Evolutionary conservation across 2,797 vertebrate genomes (phyloP), one percentile per base, ranked within the genome.

Genomic region (Eulemur albifrons): DNA sequence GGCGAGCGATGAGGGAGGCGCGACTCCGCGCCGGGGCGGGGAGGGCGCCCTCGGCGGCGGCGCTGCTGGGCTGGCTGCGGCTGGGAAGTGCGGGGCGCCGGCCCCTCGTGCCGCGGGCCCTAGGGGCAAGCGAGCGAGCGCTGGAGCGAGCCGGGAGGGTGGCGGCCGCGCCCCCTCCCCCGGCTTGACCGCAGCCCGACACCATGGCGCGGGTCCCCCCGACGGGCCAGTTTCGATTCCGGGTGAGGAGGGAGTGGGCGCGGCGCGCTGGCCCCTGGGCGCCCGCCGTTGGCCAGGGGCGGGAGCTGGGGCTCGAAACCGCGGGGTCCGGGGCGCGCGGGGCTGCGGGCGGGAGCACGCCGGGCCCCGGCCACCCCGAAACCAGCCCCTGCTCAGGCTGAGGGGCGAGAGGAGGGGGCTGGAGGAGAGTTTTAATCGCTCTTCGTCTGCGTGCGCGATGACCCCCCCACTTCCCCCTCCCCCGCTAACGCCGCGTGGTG

Each of bases 181-280:
- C 30, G 12, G 43, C 57, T 45, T 50, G 90, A 72, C 86, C 27
- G 72, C 88, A 35, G 59, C 79, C 81, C 32, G 92, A 90, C 95
- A 88, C 94, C 93, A 96, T 97, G 95, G 95, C 96, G 92, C 96
- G 96, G 73, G 90, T 97, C 15, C 97, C 96, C 96, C 43, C 84
- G 97, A 97, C 97, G 95, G 93, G 96, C 95, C 97, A 94, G 92
- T 97, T 97, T 96, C 97, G 97, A 95, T 96, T 98, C 96, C 97
- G 97, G 97, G 97, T 97, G 96, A 69, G 93, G 75, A 97, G 87
- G 59, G 94, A 67, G 95, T 92, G 97, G 96, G 94, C 38, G 94
- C 86, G 67, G 91, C 2, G 85, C 75, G 48, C 40, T 1, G 61
- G 67, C 5, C 69, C 63, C 50, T 30, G 11, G 54, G 70, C 61